A percentile compares a stretch with the other conserved stretches of the same genome.
These are phyloP conservation scores for Sesia apiformis DNA, from an alignment of 2,888 invertebrate species.

Conservation along the genomic window DNA sequence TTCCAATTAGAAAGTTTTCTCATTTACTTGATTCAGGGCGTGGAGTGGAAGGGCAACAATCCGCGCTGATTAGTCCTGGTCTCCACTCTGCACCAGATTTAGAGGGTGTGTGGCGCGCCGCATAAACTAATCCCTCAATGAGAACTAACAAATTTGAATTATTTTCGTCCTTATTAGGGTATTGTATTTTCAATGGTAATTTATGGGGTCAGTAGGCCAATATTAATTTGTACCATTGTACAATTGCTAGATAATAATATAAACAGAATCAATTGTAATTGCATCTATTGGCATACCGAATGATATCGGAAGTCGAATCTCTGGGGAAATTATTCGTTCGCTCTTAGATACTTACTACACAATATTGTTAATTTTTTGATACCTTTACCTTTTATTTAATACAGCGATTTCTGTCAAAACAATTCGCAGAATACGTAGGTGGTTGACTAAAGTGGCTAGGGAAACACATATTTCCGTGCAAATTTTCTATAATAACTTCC, in stretches of 20 bases:
- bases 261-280: neutral
- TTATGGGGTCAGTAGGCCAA: too few relatives aligned
- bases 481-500: slow-evolving; percentile 16
- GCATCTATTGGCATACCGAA: neutral
- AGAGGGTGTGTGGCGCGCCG: slow-evolving; percentile 52
- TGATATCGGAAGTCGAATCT: neutral
- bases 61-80: slow-evolving; percentile 65
- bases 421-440: too few relatives aligned
- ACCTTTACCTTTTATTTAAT: too few relatives aligned
- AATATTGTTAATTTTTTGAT: too few relatives aligned
- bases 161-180: slow-evolving; percentile 9
- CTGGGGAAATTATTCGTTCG: neutral
- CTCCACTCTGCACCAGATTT: slow-evolving; percentile 58
- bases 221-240: neutral
- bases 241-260: neutral
- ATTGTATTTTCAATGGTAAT: neutral
- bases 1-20: slow-evolving; percentile 75
- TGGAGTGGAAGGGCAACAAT: slow-evolving; percentile 68
- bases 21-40: slow-evolving; percentile 72
- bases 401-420: too few relatives aligned
- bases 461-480: neutral
- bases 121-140: slow-evolving; percentile 57
- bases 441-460: too few relatives aligned
- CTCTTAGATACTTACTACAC: neutral
- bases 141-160: slow-evolving; percentile 44